phyloP scores from a whole-genome alignment of 2,888 invertebrate genomes.

The Gastracanthus pulcherrimus region DNA sequence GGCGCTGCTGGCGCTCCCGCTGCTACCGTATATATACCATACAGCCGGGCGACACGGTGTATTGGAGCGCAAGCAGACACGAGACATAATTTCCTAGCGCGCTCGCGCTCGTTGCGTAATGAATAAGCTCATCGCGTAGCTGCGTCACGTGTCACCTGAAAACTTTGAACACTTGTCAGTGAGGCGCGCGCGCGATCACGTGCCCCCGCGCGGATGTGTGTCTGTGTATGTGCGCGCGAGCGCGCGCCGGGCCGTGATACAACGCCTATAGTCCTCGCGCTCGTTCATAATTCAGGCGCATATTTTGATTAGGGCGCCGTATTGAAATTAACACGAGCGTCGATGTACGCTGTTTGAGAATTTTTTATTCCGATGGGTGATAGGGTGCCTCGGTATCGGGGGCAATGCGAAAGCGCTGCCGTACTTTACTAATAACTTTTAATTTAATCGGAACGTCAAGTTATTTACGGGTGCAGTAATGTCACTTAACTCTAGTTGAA shows the following conservation, averaged over 20 bases:
- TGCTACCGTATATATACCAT: too few relatives aligned
- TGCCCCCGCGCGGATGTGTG: background rate
- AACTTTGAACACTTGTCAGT: constrained; percentile 72
- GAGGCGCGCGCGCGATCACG: constrained; percentile 1
- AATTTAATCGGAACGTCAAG: too few relatives aligned
- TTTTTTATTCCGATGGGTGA: too few relatives aligned
- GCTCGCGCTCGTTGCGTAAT: constrained; percentile 64
- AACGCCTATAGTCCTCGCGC: too few relatives aligned
- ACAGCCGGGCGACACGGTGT: constrained; percentile 55
- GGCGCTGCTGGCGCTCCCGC: background rate
- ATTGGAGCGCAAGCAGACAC: constrained; percentile 67
- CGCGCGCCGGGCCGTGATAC: too few relatives aligned
- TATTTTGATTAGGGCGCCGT: background rate
- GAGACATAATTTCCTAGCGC: constrained; percentile 66
- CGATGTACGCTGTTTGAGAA: too few relatives aligned
- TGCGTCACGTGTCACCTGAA: constrained; percentile 69
- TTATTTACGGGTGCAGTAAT: too few relatives aligned
- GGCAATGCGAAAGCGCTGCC: too few relatives aligned
- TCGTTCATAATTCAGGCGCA: constrained; percentile 36
- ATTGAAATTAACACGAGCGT: constrained; percentile 19
- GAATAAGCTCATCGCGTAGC: constrained; percentile 69
- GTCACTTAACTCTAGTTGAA: too few relatives aligned
- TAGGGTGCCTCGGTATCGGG: too few relatives aligned
- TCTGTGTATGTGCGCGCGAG: too few relatives aligned
- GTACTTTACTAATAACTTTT: too few relatives aligned